Percentiles rank a stretch among this genome's conserved stretches.
phyloP scores from a whole-genome alignment of 2,888 invertebrate species.

The Coelopa pilipes region DNA sequence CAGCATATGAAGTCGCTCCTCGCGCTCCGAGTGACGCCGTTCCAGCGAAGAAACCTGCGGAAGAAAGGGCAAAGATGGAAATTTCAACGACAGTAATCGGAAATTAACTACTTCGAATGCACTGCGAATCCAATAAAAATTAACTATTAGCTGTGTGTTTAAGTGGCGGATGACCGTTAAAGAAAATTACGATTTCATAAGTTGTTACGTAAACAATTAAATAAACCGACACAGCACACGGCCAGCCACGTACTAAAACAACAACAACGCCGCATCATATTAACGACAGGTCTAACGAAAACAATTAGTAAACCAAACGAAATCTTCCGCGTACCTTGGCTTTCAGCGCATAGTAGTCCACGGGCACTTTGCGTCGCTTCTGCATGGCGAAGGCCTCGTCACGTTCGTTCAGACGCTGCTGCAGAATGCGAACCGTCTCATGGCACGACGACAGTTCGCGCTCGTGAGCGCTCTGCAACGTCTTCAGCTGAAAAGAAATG shows the following conservation, averaged over 20 bases:
- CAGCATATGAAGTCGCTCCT: conserved; percentile 66
- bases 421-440: conserved; percentile 65
- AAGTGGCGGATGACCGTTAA: too few relatives aligned
- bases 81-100: too few relatives aligned
- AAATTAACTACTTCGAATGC: too few relatives aligned
- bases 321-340: conserved; percentile 61
- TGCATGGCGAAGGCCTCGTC: conserved; percentile 65
- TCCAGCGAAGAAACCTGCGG: conserved; percentile 65
- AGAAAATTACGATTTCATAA: too few relatives aligned
- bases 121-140: too few relatives aligned
- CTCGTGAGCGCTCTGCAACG: conserved; percentile 78
- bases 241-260: not conserved
- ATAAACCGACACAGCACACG: not conserved
- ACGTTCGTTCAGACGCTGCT: conserved; percentile 65
- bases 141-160: not conserved
- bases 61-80: not conserved
- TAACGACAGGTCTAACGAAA: not conserved
- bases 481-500: conserved; percentile 73
- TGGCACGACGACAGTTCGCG: conserved; percentile 72
- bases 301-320: not conserved
- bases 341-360: conserved; percentile 67
- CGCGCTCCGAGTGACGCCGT: conserved; percentile 66
- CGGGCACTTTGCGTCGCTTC: conserved; percentile 66
- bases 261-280: not conserved
- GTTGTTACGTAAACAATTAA: too few relatives aligned